Conservation (phyloP, 2,797 vertebrate species). For the Limosa lapponica region DNA sequence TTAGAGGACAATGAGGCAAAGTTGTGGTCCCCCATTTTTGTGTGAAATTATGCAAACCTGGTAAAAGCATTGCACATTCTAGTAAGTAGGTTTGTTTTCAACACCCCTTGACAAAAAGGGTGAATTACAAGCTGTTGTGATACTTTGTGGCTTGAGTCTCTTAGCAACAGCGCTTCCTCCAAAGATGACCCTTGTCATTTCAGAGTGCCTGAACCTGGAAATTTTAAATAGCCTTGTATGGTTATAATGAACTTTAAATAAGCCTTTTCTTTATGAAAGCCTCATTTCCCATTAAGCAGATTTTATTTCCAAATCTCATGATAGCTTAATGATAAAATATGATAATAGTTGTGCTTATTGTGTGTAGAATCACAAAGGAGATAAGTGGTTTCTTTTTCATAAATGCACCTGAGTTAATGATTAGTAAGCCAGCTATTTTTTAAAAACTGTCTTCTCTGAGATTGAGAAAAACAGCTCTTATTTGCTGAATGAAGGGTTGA, state of each 20-base stretch:
- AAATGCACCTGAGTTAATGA: background rate
- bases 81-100: background rate
- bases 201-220: background rate
- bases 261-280: background rate
- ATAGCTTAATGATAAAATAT: background rate
- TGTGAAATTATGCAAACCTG: background rate
- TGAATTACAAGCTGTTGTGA: background rate
- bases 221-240: background rate
- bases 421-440: background rate
- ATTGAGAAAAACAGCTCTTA: background rate
- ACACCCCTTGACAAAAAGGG: background rate
- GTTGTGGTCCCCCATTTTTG: background rate
- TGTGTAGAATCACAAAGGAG: background rate
- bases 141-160: background rate
- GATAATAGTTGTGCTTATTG: background rate
- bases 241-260: background rate
- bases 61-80: background rate
- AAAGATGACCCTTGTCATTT: constrained; percentile 19
- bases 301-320: constrained; percentile 4
- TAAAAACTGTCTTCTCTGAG: background rate
- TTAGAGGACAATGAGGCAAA: background rate
- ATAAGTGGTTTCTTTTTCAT: background rate
- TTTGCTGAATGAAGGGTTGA: background rate
- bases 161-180: constrained; percentile 1
- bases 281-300: background rate